Evolutionary conservation across 2,113 vertebrate genomes (phyloP).

Genomic region (Actinemys pallida): DNA sequence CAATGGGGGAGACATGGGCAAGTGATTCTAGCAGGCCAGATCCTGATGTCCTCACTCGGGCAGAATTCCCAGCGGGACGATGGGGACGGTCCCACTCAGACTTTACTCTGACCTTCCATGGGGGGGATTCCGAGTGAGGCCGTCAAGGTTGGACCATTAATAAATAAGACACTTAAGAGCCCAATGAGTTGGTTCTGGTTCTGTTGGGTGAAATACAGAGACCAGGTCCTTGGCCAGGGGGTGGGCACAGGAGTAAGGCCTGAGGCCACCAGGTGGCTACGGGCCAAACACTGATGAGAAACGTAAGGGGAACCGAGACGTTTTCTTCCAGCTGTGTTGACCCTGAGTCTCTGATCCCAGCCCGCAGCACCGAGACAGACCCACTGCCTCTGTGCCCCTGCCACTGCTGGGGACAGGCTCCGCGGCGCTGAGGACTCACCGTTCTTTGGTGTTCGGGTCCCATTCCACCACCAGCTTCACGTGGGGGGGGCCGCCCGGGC

Average conservation of each 20-base stretch:
- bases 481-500: conserved; percentile 89
- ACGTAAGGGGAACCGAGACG: not conserved
- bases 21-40: too few relatives aligned
- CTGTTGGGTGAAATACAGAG: not conserved
- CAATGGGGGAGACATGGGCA: not conserved
- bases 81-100: too few relatives aligned
- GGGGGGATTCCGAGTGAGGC: not conserved
- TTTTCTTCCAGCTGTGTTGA: not conserved
- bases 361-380: not conserved
- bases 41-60: too few relatives aligned
- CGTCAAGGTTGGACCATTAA: not conserved
- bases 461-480: conserved; percentile 92
- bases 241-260: not conserved
- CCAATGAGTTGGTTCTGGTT: not conserved
- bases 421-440: conserved; percentile 78
- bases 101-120: not conserved
- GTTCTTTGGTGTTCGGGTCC: conserved; percentile 88
- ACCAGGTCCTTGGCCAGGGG: not conserved
- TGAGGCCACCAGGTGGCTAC: not conserved
- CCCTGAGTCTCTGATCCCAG: not conserved
- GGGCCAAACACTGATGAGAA: not conserved
- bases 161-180: not conserved
- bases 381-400: not conserved
- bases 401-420: accelerated
- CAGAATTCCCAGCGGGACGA: too few relatives aligned